Percentiles rank a stretch among this genome's conserved stretches.
These are phyloP conservation scores for Heliconius aoede DNA, from an alignment of 2,888 invertebrate species.

Conservation along the genomic window DNA sequence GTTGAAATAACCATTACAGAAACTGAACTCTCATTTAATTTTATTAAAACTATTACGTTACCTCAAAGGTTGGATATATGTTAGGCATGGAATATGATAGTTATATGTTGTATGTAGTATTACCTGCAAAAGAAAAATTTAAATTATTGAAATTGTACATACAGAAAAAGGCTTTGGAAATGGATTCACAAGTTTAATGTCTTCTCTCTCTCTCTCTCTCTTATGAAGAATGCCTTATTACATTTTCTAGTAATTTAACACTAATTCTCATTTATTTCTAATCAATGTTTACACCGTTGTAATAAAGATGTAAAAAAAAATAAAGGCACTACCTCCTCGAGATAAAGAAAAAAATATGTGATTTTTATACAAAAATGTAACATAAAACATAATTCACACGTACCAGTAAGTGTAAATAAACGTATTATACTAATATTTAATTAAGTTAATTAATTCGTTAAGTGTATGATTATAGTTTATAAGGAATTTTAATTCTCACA, in stretches of 20 bases:
- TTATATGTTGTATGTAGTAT: background rate
- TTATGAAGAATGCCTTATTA: no score
- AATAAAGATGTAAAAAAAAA: background rate
- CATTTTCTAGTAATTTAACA: no score
- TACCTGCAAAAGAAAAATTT: conserved; percentile 7
- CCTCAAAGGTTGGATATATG: background rate
- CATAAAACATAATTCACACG: background rate
- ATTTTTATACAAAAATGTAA: background rate
- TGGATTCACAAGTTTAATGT: background rate
- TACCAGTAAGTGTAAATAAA: conserved; percentile 11
- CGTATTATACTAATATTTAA: conserved; percentile 6
- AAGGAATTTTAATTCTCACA: conserved; percentile 37
- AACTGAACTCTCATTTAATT: background rate
- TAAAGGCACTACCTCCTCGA: background rate
- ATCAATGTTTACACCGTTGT: no score
- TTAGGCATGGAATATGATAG: background rate
- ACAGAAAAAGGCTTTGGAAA: background rate
- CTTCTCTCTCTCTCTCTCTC: no score
- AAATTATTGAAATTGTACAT: background rate
- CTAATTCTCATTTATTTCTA: no score
- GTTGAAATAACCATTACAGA: background rate
- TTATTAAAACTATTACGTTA: background rate
- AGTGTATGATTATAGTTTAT: conserved; percentile 31
- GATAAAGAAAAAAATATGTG: background rate
- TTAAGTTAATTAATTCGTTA: conserved; percentile 5